phyloP scores from a whole-genome alignment of 2,888 invertebrate genomes.

The Watsonalla binaria region DNA sequence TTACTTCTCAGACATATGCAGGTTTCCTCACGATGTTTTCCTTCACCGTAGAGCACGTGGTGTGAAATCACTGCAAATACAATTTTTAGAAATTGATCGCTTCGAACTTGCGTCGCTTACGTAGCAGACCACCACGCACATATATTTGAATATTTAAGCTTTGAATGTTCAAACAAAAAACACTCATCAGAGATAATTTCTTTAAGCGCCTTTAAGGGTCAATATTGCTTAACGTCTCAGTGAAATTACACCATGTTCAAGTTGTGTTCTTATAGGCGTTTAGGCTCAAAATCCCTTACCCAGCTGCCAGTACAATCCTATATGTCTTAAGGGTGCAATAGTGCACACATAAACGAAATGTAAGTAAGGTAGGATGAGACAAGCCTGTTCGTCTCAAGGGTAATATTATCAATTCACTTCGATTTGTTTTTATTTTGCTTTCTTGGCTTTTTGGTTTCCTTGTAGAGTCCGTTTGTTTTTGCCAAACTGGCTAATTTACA shows the following conservation, averaged over 20 bases:
- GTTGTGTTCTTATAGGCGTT: slow-evolving; percentile 8
- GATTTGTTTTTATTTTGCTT: neutral
- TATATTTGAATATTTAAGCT: too few species aligned
- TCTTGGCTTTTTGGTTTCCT: neutral
- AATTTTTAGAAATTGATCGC: too few species aligned
- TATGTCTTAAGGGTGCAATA: slow-evolving; percentile 19
- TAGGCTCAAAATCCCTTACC: slow-evolving; percentile 23
- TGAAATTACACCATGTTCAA: neutral
- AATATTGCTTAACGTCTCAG: too few species aligned
- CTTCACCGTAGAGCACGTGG: too few species aligned
- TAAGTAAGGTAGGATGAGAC: slow-evolving; percentile 12
- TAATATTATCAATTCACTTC: neutral
- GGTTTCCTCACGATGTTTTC: too few species aligned
- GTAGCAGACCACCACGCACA: too few species aligned
- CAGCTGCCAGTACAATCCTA: slow-evolving; percentile 21
- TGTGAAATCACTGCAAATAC: too few species aligned
- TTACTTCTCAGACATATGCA: too few species aligned
- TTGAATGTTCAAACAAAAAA: too few species aligned
- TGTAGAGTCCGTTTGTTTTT: neutral
- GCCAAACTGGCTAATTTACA: neutral
- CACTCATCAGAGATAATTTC: too few species aligned
- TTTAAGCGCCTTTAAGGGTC: too few species aligned
- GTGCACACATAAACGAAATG: slow-evolving; percentile 11
- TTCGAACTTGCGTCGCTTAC: too few species aligned
- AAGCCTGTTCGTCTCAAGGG: neutral